Evolutionary conservation across 1,140 invertebrate genomes (phyloP), one percentile per base, ranked within the genome.

Genomic region (Meteorus sp.): DNA sequence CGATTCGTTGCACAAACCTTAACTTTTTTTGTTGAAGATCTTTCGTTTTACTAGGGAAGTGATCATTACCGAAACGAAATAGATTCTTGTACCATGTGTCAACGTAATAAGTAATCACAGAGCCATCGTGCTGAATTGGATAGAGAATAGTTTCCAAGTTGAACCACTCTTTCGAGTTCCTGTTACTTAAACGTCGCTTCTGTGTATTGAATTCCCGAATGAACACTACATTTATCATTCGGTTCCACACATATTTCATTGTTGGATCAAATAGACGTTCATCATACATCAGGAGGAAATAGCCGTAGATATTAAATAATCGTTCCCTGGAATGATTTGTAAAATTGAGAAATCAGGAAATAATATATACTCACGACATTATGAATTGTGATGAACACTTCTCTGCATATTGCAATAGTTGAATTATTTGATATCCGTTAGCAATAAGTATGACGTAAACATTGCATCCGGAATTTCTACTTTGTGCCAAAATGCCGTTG

Each of bases 161-260:
- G 64, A 84, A 88, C 83, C 85, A 85, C 8, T 82, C 77, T 17
- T 74, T 76, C 31, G 73, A 77, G 58, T 69, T 74, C 25, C 65
- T 45, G 51, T 76, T 71, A 1, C 72, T 71, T 4, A 70, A 67
- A 37, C 64, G 69, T 2, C 68, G 61, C 27, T 70, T 77, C 9
- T 63, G 64, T 2, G 69, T 63, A 8, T 58, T 69, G 63, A 85
- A 85, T 64, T 83, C 78, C 44, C 82, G 81, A 15, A 92, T 77
- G 56, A 92, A 92, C n/a, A 92, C 70, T 0, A 89, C 85, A 63
- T 89, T 89, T 1, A 90, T 82, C 19, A 91, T 87, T 61, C 86
- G 82, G 37, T 87, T 90, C 90, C 90, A 92, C 6, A 93, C 64
- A 63, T 90, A 89, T 64, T 86, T 82, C 59, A 88, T 76, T n/a